Evolutionary conservation across 2,888 invertebrate species (phyloP), one percentile per base, ranked within the genome.

Genomic region (Drosophila pullipes): DNA sequence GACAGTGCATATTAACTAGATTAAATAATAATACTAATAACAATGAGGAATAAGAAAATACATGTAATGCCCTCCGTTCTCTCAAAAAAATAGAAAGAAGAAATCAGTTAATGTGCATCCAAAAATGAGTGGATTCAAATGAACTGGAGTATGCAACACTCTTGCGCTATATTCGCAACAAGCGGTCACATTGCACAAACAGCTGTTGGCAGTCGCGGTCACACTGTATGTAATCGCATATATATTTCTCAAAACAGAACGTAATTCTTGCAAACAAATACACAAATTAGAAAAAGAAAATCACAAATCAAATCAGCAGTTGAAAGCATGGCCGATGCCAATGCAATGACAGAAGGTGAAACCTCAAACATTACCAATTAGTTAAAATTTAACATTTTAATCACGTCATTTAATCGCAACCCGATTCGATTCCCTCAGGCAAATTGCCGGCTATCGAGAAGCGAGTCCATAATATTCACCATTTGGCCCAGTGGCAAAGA

Each of bases 401-500:
- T 22, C 5, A 1, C 13, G 6, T 16, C 9, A 30, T 35, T 10
- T 22, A 22, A 16, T n/a, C 9, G 16, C 25, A 47, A 2, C 1
- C 7, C 16, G n/a, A 37, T 37, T 37, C 16, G 37, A 37, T 10
- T 3, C 3, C 16, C 2, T 0, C n/a, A 87, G 88, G 61, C 58
- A 80, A 84, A 63, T 30, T 69, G 69, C 82, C 88, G 76, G 76
- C n/a, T 28, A 67, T 62, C 16, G 74, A 84, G 18, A 86, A 86
- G 60, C 68, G 87, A 6, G 85, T 86, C 22, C 69, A 86, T 31
- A 74, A 74, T 33, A 52, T 82, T 7, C 70, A 76, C 25, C 97
- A 97, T 89, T 96, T 98, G 96, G 80, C 72, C 5, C 53, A 74
- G 71, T 98, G 98, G 98, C 96, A 97, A 86, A 96, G 96, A 91